phyloP scores from a whole-genome alignment of 2,113 vertebrate genomes.

The Rhipidura dahli region DNA sequence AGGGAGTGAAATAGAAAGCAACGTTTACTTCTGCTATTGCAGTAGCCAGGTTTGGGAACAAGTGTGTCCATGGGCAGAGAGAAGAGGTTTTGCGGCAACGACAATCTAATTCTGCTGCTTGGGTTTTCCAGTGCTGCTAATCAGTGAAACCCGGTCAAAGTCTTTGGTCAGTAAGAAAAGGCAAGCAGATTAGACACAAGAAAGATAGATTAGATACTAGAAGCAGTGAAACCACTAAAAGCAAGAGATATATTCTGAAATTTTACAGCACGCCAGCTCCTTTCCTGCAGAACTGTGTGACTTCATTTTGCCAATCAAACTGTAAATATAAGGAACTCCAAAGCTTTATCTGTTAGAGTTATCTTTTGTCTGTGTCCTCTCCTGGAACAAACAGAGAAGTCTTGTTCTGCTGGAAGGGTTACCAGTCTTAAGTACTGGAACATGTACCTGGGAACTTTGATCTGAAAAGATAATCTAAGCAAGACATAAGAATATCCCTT shows the following conservation, averaged over 20 bases:
- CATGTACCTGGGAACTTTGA: not conserved
- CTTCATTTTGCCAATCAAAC: not conserved
- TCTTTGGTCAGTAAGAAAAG: not conserved
- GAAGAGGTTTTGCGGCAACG: not conserved
- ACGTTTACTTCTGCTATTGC: not conserved
- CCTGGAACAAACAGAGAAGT: not conserved
- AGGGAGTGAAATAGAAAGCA: not conserved
- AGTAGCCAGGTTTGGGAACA: not conserved
- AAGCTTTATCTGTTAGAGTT: not conserved
- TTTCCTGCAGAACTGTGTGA: not conserved
- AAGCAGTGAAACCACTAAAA: not conserved
- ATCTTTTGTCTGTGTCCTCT: not conserved
- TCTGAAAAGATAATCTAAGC: not conserved
- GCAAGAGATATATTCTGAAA: not conserved
- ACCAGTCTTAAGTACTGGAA: not conserved
- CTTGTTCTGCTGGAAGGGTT: not conserved
- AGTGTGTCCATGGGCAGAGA: not conserved
- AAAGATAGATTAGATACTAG: not conserved
- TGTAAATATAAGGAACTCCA: not conserved
- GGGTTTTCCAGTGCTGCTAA: not conserved
- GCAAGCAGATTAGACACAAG: not conserved
- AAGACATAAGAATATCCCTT: not conserved
- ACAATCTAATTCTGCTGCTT: not conserved
- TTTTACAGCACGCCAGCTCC: not conserved
- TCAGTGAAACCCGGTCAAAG: not conserved